Evolutionary conservation across 1,140 invertebrate species (phyloP).

Genomic region (Zaprionus camerounensis): DNA sequence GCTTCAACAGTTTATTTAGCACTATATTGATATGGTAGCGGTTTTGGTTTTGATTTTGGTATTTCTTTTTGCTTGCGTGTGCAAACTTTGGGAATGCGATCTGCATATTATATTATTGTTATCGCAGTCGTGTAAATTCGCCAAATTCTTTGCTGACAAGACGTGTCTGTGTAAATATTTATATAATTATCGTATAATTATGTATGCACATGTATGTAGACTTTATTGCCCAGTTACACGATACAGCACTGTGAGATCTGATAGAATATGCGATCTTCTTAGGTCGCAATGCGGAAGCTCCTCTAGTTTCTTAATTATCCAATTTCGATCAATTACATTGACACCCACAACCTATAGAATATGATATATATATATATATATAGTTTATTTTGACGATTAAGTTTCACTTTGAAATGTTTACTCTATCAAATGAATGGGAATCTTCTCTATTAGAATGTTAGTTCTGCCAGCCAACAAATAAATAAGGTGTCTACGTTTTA

Average conservation of each 20-base stretch:
- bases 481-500: not conserved
- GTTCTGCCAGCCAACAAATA: not conserved
- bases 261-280: not conserved
- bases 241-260: not conserved
- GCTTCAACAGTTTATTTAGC: constrained; percentile 14
- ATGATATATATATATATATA: not conserved
- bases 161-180: not conserved
- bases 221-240: constrained; percentile 1
- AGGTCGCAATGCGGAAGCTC: constrained; percentile 6
- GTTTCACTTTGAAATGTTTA: not conserved
- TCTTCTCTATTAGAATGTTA: not conserved
- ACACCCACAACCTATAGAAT: constrained; percentile 13
- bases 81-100: not conserved
- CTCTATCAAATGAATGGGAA: not conserved
- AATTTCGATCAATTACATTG: constrained; percentile 11
- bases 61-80: not conserved
- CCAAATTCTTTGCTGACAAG: constrained; percentile 19
- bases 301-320: not conserved
- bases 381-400: not conserved
- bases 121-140: constrained; percentile 7
- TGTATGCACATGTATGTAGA: not conserved
- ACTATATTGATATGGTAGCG: not conserved
- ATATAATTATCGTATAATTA: constrained; percentile 12
- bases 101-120: constrained; percentile 3
- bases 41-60: not conserved